Evolutionary conservation across 2,888 invertebrate species (phyloP).

Genomic region (Tanypteryx hageni): DNA sequence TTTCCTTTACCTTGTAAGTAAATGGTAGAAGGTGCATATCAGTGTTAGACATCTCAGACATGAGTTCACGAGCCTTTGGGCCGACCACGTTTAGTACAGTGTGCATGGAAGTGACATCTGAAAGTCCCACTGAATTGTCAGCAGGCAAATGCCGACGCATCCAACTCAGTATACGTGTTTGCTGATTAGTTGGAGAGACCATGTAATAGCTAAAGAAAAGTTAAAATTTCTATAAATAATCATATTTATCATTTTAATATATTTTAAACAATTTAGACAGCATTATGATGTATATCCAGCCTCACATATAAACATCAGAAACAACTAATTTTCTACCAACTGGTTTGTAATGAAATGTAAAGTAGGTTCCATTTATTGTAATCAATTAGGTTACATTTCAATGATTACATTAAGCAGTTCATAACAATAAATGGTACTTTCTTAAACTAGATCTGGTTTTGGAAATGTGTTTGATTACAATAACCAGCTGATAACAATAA

Average conservation of each 20-base stretch:
- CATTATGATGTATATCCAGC: no score
- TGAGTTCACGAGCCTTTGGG: conserved; percentile 81
- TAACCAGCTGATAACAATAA: no score
- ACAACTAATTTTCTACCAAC: no score
- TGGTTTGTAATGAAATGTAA: no score
- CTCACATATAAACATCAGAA: no score
- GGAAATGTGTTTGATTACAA: no score
- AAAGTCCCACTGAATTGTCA: conserved; percentile 80
- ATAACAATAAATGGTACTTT: no score
- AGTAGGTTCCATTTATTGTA: no score
- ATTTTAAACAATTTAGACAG: no score
- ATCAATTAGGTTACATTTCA: no score
- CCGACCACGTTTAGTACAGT: conserved; percentile 85
- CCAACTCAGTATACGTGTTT: conserved; percentile 85
- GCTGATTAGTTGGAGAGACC: conserved; percentile 88
- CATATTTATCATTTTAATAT: not conserved
- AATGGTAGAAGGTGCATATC: conserved; percentile 81
- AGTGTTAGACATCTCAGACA: conserved; percentile 81
- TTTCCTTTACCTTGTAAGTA: conserved; percentile 78
- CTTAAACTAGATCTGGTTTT: no score
- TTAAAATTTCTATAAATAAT: not conserved
- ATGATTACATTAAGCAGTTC: no score
- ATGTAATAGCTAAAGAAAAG: conserved; percentile 80
- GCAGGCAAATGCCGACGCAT: conserved; percentile 80
- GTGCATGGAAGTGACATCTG: conserved; percentile 85